Evolutionary conservation across 2,888 invertebrate species (phyloP).

Genomic region (Heliconius aoede): DNA sequence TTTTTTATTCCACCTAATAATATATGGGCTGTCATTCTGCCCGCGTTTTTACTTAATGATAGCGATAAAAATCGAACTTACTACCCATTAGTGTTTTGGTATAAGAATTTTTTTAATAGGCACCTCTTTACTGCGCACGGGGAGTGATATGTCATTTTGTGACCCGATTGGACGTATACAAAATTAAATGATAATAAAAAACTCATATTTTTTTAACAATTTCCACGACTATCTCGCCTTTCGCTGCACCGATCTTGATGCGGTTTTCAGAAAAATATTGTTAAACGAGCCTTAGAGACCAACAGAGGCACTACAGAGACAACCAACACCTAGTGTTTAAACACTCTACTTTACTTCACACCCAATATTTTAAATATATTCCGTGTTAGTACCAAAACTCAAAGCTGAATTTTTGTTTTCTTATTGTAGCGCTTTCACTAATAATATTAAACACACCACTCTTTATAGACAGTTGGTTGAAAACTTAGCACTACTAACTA

Average conservation of each 20-base stretch:
- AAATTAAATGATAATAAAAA: slow-evolving; percentile 3
- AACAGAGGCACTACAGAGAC: too few relatives aligned
- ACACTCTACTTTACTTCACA: too few relatives aligned
- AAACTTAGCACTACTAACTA: slow-evolving; percentile 13
- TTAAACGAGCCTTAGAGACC: too few relatives aligned
- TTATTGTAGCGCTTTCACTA: too few relatives aligned
- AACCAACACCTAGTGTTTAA: too few relatives aligned
- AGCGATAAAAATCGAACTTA: slow-evolving; percentile 22
- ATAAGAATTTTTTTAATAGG: slow-evolving; percentile 11
- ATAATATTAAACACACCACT: background rate
- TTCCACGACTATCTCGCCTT: too few relatives aligned
- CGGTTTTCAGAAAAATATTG: too few relatives aligned
- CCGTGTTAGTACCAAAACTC: too few relatives aligned
- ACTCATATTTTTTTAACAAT: background rate
- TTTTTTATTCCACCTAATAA: slow-evolving; percentile 48
- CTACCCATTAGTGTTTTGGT: slow-evolving; percentile 22
- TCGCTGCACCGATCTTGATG: too few relatives aligned
- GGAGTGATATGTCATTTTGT: slow-evolving; percentile 8
- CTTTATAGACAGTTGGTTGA: slow-evolving; percentile 4
- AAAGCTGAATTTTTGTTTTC: too few relatives aligned
- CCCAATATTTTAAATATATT: too few relatives aligned
- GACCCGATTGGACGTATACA: background rate
- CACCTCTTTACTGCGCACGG: background rate
- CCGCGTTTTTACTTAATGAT: slow-evolving; percentile 37
- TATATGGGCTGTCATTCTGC: slow-evolving; percentile 52